These are phyloP conservation scores for Heterotis niloticus DNA, from an alignment of 2,113 vertebrate genomes.

Conservation along the genomic window DNA sequence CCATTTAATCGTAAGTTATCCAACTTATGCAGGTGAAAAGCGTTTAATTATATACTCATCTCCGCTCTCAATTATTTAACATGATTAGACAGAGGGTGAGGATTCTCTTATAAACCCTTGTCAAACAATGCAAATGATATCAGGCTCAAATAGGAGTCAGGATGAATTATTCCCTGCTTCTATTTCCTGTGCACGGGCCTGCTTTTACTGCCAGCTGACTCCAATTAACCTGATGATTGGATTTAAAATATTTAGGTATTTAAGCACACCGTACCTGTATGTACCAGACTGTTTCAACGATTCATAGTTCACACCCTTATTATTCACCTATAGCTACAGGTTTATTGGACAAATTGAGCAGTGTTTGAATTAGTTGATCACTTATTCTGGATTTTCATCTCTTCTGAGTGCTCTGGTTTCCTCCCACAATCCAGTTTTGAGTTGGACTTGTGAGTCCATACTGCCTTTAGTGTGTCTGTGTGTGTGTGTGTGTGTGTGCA, in stretches of 20 bases:
- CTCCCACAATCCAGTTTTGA: neutral
- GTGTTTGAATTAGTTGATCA: neutral
- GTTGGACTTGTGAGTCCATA: neutral
- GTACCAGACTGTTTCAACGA: neutral
- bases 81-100: neutral
- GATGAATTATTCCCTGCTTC: neutral
- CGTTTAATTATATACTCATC: neutral
- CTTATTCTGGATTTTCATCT: neutral
- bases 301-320: neutral
- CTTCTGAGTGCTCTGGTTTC: neutral
- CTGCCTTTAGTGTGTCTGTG: neutral
- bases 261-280: neutral
- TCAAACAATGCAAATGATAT: conserved; percentile 5
- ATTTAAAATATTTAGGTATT: conserved; percentile 21
- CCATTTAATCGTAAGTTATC: too few species aligned
- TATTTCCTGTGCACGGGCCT: neutral
- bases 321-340: neutral
- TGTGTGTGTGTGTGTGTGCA: too few species aligned
- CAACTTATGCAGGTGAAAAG: neutral
- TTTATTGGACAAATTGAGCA: neutral
- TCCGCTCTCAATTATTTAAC: neutral
- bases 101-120: neutral
- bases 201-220: conserved; percentile 12
- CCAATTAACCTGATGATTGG: conserved; percentile 16
- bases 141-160: neutral